These are phyloP conservation scores for Cheilosia pagana DNA, from an alignment of 2,888 invertebrate genomes.

Conservation along the genomic window DNA sequence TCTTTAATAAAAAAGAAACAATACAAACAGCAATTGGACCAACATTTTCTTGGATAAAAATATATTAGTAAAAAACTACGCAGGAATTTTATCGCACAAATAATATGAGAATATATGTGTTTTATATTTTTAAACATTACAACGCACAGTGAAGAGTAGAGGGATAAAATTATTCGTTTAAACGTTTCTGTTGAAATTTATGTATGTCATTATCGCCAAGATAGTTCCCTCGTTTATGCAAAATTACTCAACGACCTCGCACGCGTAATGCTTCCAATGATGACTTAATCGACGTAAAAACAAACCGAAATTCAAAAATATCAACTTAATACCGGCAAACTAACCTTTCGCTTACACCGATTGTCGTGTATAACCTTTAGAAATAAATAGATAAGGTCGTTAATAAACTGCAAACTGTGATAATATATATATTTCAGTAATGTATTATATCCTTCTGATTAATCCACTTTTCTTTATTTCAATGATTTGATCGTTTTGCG, in stretches of 20 bases:
- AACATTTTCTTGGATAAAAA: constrained; percentile 61
- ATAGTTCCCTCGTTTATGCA: constrained; percentile 16
- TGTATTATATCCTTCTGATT: constrained; percentile 17
- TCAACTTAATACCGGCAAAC: constrained; percentile 58
- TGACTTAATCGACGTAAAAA: constrained; percentile 59
- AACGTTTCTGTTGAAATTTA: neutral
- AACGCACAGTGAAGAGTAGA: constrained; percentile 6
- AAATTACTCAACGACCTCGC: constrained; percentile 53
- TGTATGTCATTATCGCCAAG: constrained; percentile 8
- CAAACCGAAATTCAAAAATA: constrained; percentile 31
- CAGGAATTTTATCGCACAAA: neutral
- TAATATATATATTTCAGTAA: constrained; percentile 16
- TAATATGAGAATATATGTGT: neutral
- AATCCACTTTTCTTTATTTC: constrained; percentile 35
- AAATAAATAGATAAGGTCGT: constrained; percentile 29
- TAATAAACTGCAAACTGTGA: constrained; percentile 10
- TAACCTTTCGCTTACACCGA: constrained; percentile 61
- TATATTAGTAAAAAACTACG: constrained; percentile 28
- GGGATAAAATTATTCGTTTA: too few relatives aligned
- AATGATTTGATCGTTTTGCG: constrained; percentile 75
- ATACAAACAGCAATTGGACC: constrained; percentile 46
- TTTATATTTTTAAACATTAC: constrained; percentile 60
- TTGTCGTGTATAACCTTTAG: constrained; percentile 42
- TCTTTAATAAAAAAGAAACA: constrained; percentile 33
- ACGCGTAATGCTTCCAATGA: constrained; percentile 42